These are phyloP conservation scores for Lepidotrigona ventralis DNA, from an alignment of 1,140 invertebrate species.

Conservation along the genomic window DNA sequence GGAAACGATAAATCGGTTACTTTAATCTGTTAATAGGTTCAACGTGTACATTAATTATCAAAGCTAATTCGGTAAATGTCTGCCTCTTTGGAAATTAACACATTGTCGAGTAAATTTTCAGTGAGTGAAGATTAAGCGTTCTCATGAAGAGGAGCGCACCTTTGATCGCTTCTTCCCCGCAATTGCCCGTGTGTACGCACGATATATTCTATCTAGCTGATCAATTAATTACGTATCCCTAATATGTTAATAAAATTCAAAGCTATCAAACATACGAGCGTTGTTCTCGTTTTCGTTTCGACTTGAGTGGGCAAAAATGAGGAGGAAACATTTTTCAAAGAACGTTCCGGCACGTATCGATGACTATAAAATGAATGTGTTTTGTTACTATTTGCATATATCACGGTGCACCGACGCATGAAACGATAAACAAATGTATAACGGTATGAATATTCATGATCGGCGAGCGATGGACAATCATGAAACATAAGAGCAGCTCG, in stretches of 20 bases:
- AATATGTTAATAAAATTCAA: constrained; percentile 6
- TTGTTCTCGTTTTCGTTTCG: not conserved
- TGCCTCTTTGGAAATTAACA: constrained; percentile 12
- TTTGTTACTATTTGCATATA: constrained; percentile 60
- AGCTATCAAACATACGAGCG: not conserved
- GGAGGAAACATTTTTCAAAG: not conserved
- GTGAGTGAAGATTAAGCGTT: constrained; percentile 31
- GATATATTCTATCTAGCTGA: not conserved
- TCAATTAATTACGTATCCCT: constrained; percentile 35
- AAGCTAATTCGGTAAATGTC: not conserved
- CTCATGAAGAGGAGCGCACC: not conserved
- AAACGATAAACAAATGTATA: constrained; percentile 38
- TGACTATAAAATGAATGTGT: constrained; percentile 55
- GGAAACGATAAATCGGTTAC: not conserved
- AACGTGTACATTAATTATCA: not conserved
- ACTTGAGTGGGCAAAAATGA: not conserved
- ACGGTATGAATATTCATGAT: constrained; percentile 61
- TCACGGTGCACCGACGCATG: constrained; percentile 40
- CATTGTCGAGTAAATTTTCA: constrained; percentile 11
- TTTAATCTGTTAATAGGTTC: not conserved
- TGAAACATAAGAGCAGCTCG: constrained; percentile 49
- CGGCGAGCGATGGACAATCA: constrained; percentile 45
- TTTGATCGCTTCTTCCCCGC: constrained; percentile 41
- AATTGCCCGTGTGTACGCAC: constrained; percentile 20
- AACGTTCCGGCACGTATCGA: constrained; percentile 4